Evolutionary conservation across 1,140 invertebrate genomes (phyloP).

Genomic region (Vanessa atalanta): DNA sequence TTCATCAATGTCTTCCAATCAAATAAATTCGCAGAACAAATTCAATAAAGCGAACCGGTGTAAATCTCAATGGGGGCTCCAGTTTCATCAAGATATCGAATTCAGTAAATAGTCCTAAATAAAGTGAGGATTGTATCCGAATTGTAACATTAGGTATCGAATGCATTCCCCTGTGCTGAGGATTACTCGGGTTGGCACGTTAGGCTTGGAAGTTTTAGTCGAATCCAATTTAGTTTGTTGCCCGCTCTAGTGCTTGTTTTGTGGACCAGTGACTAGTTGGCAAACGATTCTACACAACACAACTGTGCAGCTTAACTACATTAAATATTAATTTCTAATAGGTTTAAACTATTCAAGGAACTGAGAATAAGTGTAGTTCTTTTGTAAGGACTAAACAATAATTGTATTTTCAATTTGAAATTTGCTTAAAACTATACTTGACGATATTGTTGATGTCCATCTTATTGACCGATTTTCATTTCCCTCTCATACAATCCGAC

Average conservation of each 20-base stretch:
- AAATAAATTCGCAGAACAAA: slow-evolving; percentile 41
- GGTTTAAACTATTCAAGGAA: not conserved
- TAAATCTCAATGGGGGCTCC: slow-evolving; percentile 58
- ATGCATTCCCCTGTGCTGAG: slow-evolving; percentile 13
- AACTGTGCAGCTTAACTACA: not conserved
- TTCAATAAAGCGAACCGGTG: slow-evolving; percentile 57
- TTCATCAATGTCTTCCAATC: not conserved
- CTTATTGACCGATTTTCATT: too few species aligned
- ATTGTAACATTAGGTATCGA: slow-evolving; percentile 18
- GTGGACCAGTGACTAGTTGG: not conserved
- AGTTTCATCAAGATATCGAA: slow-evolving; percentile 52
- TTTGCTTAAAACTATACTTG: too few species aligned
- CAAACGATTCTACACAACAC: not conserved
- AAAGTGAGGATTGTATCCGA: slow-evolving; percentile 43
- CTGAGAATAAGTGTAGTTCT: too few species aligned
- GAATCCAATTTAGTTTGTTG: slow-evolving; percentile 36
- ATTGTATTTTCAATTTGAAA: too few species aligned
- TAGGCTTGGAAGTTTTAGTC: slow-evolving; percentile 32
- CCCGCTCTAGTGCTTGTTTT: not conserved
- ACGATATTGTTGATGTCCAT: too few species aligned
- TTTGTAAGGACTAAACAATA: too few species aligned
- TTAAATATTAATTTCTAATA: too few species aligned
- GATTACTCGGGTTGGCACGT: slow-evolving; percentile 18
- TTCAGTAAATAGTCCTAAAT: slow-evolving; percentile 49
- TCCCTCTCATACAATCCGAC: too few species aligned